phyloP scores from a whole-genome alignment of 2,888 invertebrate genomes.

The Phyto melanocephala region DNA sequence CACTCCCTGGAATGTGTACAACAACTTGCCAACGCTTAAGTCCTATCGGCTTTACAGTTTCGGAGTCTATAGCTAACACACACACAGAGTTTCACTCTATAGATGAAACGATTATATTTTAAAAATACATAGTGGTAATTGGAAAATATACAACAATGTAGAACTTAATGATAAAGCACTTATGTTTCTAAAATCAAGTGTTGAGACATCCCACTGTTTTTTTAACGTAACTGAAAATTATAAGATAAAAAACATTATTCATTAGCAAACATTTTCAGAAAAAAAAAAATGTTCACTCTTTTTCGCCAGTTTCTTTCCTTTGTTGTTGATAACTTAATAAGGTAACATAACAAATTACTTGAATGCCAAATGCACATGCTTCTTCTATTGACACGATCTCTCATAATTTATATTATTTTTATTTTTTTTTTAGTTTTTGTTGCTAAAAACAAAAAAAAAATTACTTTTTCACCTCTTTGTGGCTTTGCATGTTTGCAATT shows the following conservation, averaged over 20 bases:
- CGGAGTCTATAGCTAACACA: too few species aligned
- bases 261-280: constrained; percentile 7
- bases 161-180: too few species aligned
- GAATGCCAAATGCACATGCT: constrained; percentile 50
- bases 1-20: too few species aligned
- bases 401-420: constrained; percentile 11
- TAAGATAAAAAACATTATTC: constrained; percentile 21
- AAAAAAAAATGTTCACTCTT: background rate
- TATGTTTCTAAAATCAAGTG: too few species aligned
- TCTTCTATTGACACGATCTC: constrained; percentile 57
- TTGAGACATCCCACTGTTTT: background rate
- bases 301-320: background rate
- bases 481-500: constrained; percentile 57
- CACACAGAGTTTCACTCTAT: too few species aligned
- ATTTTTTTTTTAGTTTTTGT: background rate
- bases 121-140: too few species aligned
- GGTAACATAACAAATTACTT: constrained; percentile 50
- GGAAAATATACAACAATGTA: too few species aligned
- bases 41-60: too few species aligned
- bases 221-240: background rate
- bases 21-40: too few species aligned
- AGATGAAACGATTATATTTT: too few species aligned
- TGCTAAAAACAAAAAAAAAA: background rate
- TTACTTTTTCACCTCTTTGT: constrained; percentile 30
- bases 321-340: constrained; percentile 57